Percentiles rank a stretch among this genome's conserved stretches.
phyloP scores from a whole-genome alignment of 1,140 invertebrate genomes.

The Aphidius gifuensis region DNA sequence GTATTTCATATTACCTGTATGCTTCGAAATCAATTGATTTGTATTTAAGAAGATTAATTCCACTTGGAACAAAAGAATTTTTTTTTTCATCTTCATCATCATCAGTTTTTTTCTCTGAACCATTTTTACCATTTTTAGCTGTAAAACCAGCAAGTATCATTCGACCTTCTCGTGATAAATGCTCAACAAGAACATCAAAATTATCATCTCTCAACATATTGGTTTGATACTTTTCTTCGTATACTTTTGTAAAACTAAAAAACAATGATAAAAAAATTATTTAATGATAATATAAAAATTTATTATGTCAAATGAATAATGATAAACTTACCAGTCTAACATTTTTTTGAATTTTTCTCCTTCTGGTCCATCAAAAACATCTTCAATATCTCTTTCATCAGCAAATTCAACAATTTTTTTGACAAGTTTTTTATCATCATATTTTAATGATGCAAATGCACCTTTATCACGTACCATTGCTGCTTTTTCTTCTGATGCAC shows the following conservation, averaged over 20 bases:
- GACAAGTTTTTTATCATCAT: slow-evolving; percentile 55
- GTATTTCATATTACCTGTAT: slow-evolving; percentile 48
- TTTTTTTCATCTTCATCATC: slow-evolving; percentile 40
- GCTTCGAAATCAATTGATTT: slow-evolving; percentile 50
- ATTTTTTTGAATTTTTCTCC: slow-evolving; percentile 59
- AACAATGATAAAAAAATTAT: slow-evolving; percentile 30
- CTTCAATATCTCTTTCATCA: slow-evolving; percentile 56
- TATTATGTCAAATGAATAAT: not conserved
- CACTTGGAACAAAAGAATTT: slow-evolving; percentile 54
- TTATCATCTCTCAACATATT: slow-evolving; percentile 42
- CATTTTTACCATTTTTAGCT: slow-evolving; percentile 39
- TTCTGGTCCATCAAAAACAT: slow-evolving; percentile 61
- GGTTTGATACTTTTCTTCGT: slow-evolving; percentile 35
- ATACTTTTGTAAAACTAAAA: slow-evolving; percentile 44
- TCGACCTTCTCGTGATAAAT: slow-evolving; percentile 50
- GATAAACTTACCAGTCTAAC: slow-evolving; percentile 52
- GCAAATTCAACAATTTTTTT: slow-evolving; percentile 58
- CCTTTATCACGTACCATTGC: slow-evolving; percentile 58
- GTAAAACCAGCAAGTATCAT: slow-evolving; percentile 60
- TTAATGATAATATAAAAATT: not conserved
- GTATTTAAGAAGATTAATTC: slow-evolving; percentile 58
- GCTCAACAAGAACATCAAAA: slow-evolving; percentile 44
- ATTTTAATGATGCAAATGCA: slow-evolving; percentile 60
- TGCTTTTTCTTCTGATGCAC: slow-evolving; percentile 58
- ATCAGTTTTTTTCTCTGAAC: slow-evolving; percentile 17